phyloP scores from a whole-genome alignment of 1,140 invertebrate genomes.

The Nylanderia fulva region DNA sequence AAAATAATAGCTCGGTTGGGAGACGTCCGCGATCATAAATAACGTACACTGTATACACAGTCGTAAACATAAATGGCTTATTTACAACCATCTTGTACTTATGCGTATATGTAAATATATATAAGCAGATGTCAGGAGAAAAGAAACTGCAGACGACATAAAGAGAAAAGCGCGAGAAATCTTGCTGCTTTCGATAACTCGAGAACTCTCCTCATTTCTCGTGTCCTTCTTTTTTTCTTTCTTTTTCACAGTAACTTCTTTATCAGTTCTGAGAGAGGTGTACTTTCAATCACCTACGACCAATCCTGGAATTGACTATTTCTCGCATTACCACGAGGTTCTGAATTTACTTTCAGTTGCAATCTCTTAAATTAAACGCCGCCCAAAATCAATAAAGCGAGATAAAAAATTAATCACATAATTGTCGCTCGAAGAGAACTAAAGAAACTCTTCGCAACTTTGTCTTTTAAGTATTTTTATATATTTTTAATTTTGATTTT shows the following conservation, averaged over 20 bases:
- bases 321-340: slow-evolving; percentile 72
- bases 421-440: not conserved
- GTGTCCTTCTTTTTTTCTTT: not conserved
- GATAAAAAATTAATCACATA: not conserved
- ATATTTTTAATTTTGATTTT: not conserved
- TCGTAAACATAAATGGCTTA: slow-evolving; percentile 29
- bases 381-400: slow-evolving; percentile 66
- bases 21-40: slow-evolving; percentile 50
- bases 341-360: slow-evolving; percentile 47
- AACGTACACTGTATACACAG: slow-evolving; percentile 36
- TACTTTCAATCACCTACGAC: slow-evolving; percentile 49
- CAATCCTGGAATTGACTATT: slow-evolving; percentile 52
- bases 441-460: not conserved
- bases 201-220: slow-evolving; percentile 3
- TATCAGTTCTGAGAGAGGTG: slow-evolving; percentile 2
- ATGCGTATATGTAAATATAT: not conserved
- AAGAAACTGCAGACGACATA: slow-evolving; percentile 49
- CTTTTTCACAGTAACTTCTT: not conserved
- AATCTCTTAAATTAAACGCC: slow-evolving; percentile 73
- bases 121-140: slow-evolving; percentile 9
- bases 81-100: slow-evolving; percentile 28
- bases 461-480: not conserved
- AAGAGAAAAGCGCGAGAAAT: slow-evolving; percentile 41
- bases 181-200: slow-evolving; percentile 54
- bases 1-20: slow-evolving; percentile 49